Base-by-base conservation (phyloP, 2,797 vertebrate genomes). In the Octomys mimax region DNA sequence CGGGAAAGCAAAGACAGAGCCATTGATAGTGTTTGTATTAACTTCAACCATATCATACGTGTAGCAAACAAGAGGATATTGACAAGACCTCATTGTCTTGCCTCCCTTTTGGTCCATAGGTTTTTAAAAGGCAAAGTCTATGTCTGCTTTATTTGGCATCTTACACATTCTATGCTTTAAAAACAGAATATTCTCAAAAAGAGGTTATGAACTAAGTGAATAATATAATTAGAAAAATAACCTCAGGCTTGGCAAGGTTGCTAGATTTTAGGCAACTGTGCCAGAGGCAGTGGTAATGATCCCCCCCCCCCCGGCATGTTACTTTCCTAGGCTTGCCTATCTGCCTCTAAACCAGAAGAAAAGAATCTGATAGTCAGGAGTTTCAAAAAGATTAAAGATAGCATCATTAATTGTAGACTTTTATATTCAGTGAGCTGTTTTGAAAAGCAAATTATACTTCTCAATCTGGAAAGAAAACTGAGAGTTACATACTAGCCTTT, bases 1-100 rank as follows among this genome's bases (percentile, higher is more conserved):
- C 89, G 46, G 94, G 79, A 94, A 81, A 85, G 61, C 66, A 85
- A 81, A 95, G 78, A 80, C 19, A 92, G 52, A 81, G 71, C 42
- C 57, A 78, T 52, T 92, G 86, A n/a, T 36, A 54, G n/a, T 59
- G 22, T 85, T 70, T 66, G 84, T 68, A 61, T 2, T 92, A 66
- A 92, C 80, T 80, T 91, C 62, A 33, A 73, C 6, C 26, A 42
- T 31, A 46, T 90, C 42, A 81, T 14, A 88, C 11, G 13, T 73
- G 52, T 68, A 62, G 54, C 61, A 78, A 73, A 79, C 66, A 81
- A 28, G 16, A 92, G 46, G 83, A 66, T 21, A 2, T 61, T 26
- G 26, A 77, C 33, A 42, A 78, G 36, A 78, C 26, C 2, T 78
- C 42, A 31, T 64, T 77, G 49, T 66, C 62, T 39, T 86, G 7